These are phyloP conservation scores for Drosophila kikkawai DNA, from an alignment of 1,140 invertebrate species.

Conservation along the genomic window DNA sequence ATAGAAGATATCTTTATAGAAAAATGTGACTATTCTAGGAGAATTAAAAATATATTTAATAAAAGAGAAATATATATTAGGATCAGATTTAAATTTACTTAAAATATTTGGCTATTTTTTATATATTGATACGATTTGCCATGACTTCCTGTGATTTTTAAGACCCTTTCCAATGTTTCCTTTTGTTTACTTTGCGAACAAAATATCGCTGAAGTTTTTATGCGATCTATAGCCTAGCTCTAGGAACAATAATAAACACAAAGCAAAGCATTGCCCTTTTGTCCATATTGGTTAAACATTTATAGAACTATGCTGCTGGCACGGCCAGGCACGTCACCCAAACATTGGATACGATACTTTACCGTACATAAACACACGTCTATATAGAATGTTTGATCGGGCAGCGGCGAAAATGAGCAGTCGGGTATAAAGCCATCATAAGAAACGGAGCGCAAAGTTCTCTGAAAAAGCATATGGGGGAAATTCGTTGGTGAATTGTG, in stretches of 20 bases:
- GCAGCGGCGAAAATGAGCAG: constrained; percentile 19
- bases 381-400: constrained; percentile 31
- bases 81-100: neutral
- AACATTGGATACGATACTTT: constrained; percentile 12
- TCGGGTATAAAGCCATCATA: constrained; percentile 31
- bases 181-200: constrained; percentile 8
- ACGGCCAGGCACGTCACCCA: constrained; percentile 15
- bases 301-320: constrained; percentile 64
- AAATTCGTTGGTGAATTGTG: constrained; percentile 7
- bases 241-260: constrained; percentile 54
- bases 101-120: neutral
- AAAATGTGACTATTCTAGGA: no score
- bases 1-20: neutral
- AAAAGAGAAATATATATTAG: neutral
- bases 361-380: constrained; percentile 20
- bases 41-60: no score
- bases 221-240: constrained; percentile 10
- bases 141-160: neutral
- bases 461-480: constrained; percentile 22
- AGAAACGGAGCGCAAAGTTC: constrained; percentile 42
- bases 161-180: neutral
- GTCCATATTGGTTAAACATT: constrained; percentile 58
- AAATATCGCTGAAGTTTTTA: constrained; percentile 38
- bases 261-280: constrained; percentile 40
- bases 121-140: neutral